Conservation (phyloP, 2,888 invertebrate genomes). For the Hyposoter dolosus region DNA sequence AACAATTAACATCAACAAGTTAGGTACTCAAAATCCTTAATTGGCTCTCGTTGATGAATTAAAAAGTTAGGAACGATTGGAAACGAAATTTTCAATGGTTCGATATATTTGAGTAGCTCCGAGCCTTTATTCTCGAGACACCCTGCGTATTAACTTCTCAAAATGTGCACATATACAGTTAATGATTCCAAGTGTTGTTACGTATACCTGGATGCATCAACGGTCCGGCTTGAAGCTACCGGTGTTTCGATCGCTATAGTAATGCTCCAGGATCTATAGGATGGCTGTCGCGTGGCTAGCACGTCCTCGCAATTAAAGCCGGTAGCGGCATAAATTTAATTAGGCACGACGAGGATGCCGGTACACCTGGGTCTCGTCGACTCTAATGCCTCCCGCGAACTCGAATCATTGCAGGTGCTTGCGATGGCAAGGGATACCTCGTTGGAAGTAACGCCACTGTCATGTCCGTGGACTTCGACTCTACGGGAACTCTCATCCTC, state of each 20-base stretch:
- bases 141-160: background rate
- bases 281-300: conserved; percentile 65
- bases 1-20: too few species aligned
- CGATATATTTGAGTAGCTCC: background rate
- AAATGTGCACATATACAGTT: background rate
- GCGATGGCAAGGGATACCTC: conserved; percentile 91
- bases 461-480: conserved; percentile 98
- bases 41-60: too few species aligned
- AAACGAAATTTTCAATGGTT: background rate
- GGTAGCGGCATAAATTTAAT: conserved; percentile 75
- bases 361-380: conserved; percentile 64
- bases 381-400: conserved; percentile 67
- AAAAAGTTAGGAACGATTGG: too few species aligned
- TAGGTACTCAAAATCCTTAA: too few species aligned
- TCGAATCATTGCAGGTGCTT: conserved; percentile 86
- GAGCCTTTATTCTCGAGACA: background rate
- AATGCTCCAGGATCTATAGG: conserved; percentile 24
- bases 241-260: conserved; percentile 53
- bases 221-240: conserved; percentile 40
- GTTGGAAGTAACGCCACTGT: conserved; percentile 98
- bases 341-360: conserved; percentile 68
- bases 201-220: background rate
- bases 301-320: conserved; percentile 71
- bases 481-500: conserved; percentile 93
- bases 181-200: background rate